phyloP scores from a whole-genome alignment of 2,113 vertebrate species.

The Bostrychus sinensis region DNA sequence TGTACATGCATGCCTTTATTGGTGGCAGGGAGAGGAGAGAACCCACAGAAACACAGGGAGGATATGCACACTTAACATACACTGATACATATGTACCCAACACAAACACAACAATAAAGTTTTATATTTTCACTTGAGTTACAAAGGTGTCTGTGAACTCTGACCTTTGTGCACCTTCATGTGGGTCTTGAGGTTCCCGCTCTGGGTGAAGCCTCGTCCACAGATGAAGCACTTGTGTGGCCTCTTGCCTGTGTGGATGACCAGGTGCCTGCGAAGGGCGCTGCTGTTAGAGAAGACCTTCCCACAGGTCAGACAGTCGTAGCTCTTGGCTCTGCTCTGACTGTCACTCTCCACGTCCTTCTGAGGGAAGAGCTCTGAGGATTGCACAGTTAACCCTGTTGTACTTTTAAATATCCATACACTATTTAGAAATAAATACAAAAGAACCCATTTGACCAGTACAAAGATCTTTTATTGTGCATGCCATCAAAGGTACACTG shows the following conservation, averaged over 20 bases:
- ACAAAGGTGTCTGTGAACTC: not conserved
- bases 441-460: too few species aligned
- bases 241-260: conserved; percentile 52
- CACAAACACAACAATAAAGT: too few species aligned
- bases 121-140: too few species aligned
- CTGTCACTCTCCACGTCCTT: not conserved
- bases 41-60: too few species aligned
- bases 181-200: conserved; percentile 61
- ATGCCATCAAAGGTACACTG: too few species aligned
- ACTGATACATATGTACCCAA: too few species aligned
- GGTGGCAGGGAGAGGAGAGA: too few species aligned
- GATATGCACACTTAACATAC: too few species aligned
- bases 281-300: conserved; percentile 35
- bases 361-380: not conserved
- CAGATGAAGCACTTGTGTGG: conserved; percentile 59
- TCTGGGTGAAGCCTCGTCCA: conserved; percentile 56
- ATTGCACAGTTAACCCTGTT: not conserved
- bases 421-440: not conserved
- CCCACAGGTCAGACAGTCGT: conserved; percentile 44
- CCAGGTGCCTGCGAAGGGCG: conserved; percentile 38
- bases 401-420: too few species aligned
- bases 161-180: conserved; percentile 59
- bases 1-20: too few species aligned
- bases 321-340: conserved; percentile 11
- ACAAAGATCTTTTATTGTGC: too few species aligned